Evolutionary conservation across 2,888 invertebrate species (phyloP).

Genomic region (Criorhina ranunculi): DNA sequence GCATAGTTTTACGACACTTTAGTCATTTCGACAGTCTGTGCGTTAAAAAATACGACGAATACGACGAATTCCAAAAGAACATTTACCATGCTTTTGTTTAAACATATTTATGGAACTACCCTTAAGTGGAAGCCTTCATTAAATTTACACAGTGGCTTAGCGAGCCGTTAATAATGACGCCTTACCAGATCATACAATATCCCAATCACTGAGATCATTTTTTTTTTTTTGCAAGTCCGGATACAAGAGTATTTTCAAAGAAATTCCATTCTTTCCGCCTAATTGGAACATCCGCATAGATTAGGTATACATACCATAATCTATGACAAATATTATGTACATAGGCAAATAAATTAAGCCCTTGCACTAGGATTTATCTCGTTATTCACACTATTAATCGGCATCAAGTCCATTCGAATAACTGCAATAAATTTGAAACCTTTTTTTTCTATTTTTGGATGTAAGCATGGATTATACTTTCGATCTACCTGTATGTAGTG

Average conservation of each 20-base stretch:
- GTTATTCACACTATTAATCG: slow-evolving; percentile 17
- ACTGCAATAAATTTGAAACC: slow-evolving; percentile 8
- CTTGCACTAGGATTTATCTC: slow-evolving; percentile 20
- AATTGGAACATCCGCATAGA: slow-evolving; percentile 32
- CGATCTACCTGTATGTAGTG: background rate
- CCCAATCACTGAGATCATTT: background rate
- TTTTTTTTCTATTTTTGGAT: background rate
- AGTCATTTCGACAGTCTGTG: no score
- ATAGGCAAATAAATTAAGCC: background rate
- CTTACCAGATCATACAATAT: no score
- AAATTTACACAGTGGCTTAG: no score
- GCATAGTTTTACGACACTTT: no score
- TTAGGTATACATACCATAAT: background rate
- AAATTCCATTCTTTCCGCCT: background rate
- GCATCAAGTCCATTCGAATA: slow-evolving; percentile 27
- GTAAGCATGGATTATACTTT: background rate
- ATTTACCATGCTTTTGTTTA: no score
- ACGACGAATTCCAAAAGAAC: no score
- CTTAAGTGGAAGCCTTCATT: no score
- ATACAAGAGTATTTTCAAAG: background rate
- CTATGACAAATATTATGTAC: background rate
- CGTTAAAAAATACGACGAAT: no score
- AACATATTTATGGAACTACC: no score
- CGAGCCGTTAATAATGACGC: background rate
- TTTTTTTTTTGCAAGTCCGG: slow-evolving; percentile 12